phyloP scores from a whole-genome alignment of 2,113 vertebrate species.

The Amia ocellicauda region DNA sequence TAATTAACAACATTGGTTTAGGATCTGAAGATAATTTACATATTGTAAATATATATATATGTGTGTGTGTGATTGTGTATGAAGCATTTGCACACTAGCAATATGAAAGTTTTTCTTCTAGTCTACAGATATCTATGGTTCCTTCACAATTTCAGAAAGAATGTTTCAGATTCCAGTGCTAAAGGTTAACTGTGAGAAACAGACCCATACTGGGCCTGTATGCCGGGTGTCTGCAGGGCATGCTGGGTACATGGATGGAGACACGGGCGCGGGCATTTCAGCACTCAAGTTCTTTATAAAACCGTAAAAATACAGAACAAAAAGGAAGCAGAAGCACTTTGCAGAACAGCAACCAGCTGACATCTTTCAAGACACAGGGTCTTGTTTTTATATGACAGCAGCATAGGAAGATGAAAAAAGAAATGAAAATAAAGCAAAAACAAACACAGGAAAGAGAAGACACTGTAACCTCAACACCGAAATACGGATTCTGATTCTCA shows the following conservation, averaged over 20 bases:
- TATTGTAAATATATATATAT: too few relatives aligned
- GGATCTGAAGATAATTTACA: too few relatives aligned
- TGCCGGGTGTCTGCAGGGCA: not conserved
- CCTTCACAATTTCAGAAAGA: not conserved
- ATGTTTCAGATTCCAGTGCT: not conserved
- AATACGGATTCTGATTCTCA: too few relatives aligned
- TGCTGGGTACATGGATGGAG: not conserved
- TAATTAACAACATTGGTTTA: too few relatives aligned
- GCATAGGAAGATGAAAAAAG: too few relatives aligned
- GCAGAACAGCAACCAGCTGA: not conserved
- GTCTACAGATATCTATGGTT: not conserved
- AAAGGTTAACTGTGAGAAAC: slow-evolving; percentile 7
- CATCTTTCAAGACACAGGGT: not conserved
- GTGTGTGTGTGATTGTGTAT: too few relatives aligned
- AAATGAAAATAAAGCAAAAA: too few relatives aligned
- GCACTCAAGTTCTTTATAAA: not conserved
- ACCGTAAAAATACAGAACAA: not conserved
- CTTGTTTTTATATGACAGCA: not conserved
- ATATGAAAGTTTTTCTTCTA: not conserved
- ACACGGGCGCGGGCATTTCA: not conserved
- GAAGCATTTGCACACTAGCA: too few relatives aligned
- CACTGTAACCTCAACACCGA: too few relatives aligned
- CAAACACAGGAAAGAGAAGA: too few relatives aligned
- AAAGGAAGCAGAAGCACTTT: not conserved
- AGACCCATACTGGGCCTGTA: not conserved